These are phyloP conservation scores for Dolichoris vasculosae DNA, from an alignment of 1,140 invertebrate species.

Conservation along the genomic window DNA sequence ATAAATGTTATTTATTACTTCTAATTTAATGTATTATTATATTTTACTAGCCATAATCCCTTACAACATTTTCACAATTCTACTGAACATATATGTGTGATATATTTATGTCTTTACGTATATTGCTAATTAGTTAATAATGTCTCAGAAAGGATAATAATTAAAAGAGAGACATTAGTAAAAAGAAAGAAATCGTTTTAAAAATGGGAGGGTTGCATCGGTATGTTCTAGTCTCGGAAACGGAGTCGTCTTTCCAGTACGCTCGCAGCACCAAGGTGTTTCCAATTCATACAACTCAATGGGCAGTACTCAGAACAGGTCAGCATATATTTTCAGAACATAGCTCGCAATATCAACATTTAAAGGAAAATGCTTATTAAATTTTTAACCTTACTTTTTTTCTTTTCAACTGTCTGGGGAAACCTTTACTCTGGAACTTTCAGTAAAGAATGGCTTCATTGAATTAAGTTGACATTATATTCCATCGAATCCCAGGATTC, in stretches of 20 bases:
- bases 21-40: too few relatives aligned
- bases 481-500: background rate
- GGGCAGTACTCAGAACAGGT: slow-evolving; percentile 90
- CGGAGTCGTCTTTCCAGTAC: slow-evolving; percentile 88
- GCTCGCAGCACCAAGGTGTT: slow-evolving; percentile 81
- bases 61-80: background rate
- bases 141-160: background rate
- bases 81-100: too few relatives aligned
- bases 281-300: slow-evolving; percentile 89
- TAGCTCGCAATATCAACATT: slow-evolving; percentile 49
- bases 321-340: slow-evolving; percentile 74
- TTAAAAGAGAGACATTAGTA: background rate
- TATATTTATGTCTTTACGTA: too few relatives aligned
- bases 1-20: too few relatives aligned
- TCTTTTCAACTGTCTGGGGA: background rate
- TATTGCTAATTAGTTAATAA: too few relatives aligned
- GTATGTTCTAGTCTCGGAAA: slow-evolving; percentile 88
- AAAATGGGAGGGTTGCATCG: slow-evolving; percentile 65
- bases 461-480: background rate
- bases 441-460: background rate
- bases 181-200: slow-evolving; percentile 59
- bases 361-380: background rate
- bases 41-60: too few relatives aligned
- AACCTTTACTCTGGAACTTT: slow-evolving; percentile 65
- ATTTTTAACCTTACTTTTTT: slow-evolving; percentile 9